Evolutionary conservation across 2,797 vertebrate species (phyloP), one percentile per base, ranked within the genome.

Genomic region (Gephyroberyx darwinii): DNA sequence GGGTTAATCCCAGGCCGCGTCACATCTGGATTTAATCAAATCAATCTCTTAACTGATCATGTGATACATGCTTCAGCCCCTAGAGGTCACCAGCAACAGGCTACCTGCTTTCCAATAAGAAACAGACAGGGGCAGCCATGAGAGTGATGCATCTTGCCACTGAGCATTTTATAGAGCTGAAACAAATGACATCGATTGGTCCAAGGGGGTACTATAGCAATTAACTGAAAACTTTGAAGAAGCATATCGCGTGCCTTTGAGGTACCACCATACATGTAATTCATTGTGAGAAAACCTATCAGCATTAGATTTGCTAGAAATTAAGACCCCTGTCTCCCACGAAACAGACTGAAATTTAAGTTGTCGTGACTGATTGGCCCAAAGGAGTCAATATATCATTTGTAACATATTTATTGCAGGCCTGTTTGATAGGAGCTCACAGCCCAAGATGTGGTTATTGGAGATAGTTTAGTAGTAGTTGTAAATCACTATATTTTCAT

Each of bases 11-110:
- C 47, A 59, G 61, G 58, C 69, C 69, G 55, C 55, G 0, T 56
- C 68, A 74, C 78, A 90, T 83, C 80, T 86, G 84, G 72, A 81
- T 4, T 83, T 79, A 78, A 88, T 87, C 86, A 87, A 75, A 87
- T 74, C 72, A 64, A 77, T 74, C 54, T 65, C 33, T 70, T 37
- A 64, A 73, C 67, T 65, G 71, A 61, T 65, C 60, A 14, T 51
- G 53, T 58, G 52, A 39, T 65, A 59, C 73, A 26, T 14, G 51
- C 19, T 41, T 37, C 1, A 4, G 78, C 75, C 70, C 74, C 50
- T 55, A 70, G 70, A 81, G 75, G 77, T 80, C 82, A 81, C 41
- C 39, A 51, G 51, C 26, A 26, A 26, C 4, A 3, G 26, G 26
- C 26, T 26, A 26, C 26, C 26, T 26, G 26, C 26, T 26, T 26